Conservation (phyloP, 2,888 invertebrate genomes). For the Limnephilus auricula region DNA sequence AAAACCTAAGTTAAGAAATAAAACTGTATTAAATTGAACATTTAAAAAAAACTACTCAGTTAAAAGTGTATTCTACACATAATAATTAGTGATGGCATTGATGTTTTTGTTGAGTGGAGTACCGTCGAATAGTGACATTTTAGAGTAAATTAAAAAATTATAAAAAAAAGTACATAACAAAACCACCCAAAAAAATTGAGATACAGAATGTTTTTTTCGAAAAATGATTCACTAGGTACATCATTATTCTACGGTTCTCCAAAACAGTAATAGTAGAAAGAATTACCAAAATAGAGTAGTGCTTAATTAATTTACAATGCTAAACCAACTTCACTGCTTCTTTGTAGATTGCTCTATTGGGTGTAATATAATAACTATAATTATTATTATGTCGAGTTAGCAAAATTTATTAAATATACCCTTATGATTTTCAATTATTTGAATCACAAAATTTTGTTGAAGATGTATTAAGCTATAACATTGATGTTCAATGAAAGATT, state of each 20-base stretch:
- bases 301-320: neutral
- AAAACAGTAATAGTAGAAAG: neutral
- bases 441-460: neutral
- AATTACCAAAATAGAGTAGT: neutral
- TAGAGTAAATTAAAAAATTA: neutral
- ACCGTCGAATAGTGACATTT: neutral
- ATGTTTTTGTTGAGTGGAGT: neutral
- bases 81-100: neutral
- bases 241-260: neutral
- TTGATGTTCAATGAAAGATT: neutral
- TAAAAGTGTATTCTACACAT: conserved; percentile 2
- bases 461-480: neutral
- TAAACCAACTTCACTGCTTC: neutral
- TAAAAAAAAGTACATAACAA: neutral
- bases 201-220: neutral
- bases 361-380: neutral
- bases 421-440: neutral
- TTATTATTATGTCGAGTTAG: neutral
- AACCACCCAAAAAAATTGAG: neutral
- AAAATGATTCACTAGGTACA: neutral
- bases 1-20: neutral
- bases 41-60: neutral
- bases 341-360: neutral
- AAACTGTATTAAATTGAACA: neutral
- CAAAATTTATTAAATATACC: neutral